Evolutionary conservation across 2,113 vertebrate species (phyloP), one percentile per base, ranked within the genome.

Genomic region (Physeter macrocephalus): DNA sequence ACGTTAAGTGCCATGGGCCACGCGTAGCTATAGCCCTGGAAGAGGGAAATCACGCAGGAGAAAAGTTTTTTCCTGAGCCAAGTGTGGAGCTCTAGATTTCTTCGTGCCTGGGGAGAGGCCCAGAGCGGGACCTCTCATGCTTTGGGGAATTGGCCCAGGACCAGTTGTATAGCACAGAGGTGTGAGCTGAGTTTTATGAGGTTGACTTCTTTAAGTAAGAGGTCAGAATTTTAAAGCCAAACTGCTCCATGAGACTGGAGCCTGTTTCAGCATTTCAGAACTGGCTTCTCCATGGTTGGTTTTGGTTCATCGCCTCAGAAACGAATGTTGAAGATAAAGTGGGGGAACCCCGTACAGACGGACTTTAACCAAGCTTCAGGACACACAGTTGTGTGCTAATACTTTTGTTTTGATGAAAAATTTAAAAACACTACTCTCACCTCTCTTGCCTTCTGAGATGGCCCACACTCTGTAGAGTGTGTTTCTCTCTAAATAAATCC

Each of bases 401-500:
- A 23, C 93, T 97, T 97, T 89, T 97, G 81, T 97, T 96, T 88
- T 88, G 89, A 91, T 95, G 83, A 92, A 87, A 95, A 95, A 46
- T 83, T 95, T 86, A 5, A 89, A 96, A 95, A 54, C 66, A 86
- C 46, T 43, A 6, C 41, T 85, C 31, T 67, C 49, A 10, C 46
- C 46, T 66, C 67, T 15, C 52, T 52, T 52, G 52, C 52, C 52
- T 52, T 52, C 52, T 52, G 52, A 52, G 52, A 52, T 52, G 52
- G 52, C 52, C 52, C 52, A 18, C 52, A 52, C 52, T 52, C 52
- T 52, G 15, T 52, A 6, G 15, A 18, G 15, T 52, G 15, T 52
- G 52, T 6, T 52, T 52, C 52, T 52, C 52, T 52, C 52, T 52
- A 52, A 52, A 52, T 52, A 52, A 52, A 52, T 18, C 52, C 52